phyloP scores from a whole-genome alignment of 2,888 invertebrate species.

The Scaeva pyrastri region DNA sequence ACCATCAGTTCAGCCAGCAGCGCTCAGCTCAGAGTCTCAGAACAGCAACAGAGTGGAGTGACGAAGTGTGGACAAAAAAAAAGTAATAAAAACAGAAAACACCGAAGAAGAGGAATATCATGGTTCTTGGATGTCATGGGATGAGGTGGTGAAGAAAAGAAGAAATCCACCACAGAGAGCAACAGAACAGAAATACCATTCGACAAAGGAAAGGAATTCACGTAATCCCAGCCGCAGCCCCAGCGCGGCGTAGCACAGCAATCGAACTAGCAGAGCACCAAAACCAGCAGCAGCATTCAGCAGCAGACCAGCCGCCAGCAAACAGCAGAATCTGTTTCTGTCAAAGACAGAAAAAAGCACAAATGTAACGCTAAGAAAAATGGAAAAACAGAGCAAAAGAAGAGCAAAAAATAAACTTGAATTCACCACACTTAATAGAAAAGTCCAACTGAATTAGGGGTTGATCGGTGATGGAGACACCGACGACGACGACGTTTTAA shows the following conservation, averaged over 20 bases:
- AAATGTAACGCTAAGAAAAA: constrained; percentile 50
- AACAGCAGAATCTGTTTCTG: constrained; percentile 5
- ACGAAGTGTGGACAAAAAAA: constrained; percentile 37
- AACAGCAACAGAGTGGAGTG: constrained; percentile 31
- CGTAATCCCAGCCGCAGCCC: constrained; percentile 2
- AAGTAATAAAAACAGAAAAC: constrained; percentile 29
- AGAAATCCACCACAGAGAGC: constrained; percentile 58
- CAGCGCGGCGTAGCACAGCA: constrained; percentile 5
- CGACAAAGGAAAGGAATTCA: constrained; percentile 27
- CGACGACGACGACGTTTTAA: not conserved
- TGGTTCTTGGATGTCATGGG: constrained; percentile 23
- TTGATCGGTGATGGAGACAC: constrained; percentile 22
- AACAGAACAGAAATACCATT: constrained; percentile 33
- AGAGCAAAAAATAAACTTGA: constrained; percentile 23
- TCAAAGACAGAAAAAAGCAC: constrained; percentile 44
- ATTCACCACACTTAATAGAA: constrained; percentile 53
- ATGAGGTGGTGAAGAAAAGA: constrained; percentile 54
- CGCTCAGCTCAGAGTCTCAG: not conserved
- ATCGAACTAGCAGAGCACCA: not conserved
- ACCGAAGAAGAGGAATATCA: constrained; percentile 31
- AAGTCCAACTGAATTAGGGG: constrained; percentile 41
- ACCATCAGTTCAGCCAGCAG: not conserved
- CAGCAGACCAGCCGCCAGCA: constrained; percentile 12
- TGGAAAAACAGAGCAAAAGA: constrained; percentile 55
- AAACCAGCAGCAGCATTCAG: constrained; percentile 29